Evolutionary conservation across 2,113 vertebrate genomes (phyloP).

Genomic region (Pithys albifrons): DNA sequence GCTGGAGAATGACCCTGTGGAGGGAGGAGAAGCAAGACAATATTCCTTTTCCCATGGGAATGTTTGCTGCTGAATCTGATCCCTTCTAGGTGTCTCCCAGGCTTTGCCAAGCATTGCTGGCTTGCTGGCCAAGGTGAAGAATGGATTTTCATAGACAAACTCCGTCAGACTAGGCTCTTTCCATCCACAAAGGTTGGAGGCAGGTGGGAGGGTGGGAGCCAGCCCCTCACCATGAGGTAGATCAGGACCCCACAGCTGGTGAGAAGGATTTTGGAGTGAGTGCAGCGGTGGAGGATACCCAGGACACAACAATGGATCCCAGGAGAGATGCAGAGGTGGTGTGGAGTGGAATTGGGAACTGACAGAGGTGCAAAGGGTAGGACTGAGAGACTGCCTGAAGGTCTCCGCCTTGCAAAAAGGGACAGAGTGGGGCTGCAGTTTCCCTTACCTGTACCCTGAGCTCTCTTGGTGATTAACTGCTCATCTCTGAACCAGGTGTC

Average conservation of each 20-base stretch:
- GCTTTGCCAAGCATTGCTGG: not conserved
- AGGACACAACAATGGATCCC: accelerated
- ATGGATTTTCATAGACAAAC: not conserved
- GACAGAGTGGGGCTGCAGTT: not conserved
- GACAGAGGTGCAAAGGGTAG: not conserved
- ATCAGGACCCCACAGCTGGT: not conserved
- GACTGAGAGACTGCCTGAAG: not conserved
- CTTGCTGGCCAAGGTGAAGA: not conserved
- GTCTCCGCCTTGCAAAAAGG: not conserved
- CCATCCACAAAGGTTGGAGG: accelerated
- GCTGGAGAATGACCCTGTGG: not conserved
- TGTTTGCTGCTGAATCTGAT: not conserved
- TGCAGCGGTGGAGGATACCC: not conserved
- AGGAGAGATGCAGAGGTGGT: not conserved
- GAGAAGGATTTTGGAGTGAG: not conserved
- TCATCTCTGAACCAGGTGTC: not conserved
- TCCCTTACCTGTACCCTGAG: accelerated
- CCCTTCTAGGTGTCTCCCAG: accelerated
- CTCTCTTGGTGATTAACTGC: not conserved
- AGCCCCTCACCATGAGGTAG: not conserved
- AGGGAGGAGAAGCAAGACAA: not conserved
- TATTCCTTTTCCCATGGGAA: not conserved
- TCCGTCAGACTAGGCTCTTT: not conserved
- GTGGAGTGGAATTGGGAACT: not conserved
- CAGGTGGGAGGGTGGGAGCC: not conserved